Evolutionary conservation across 2,113 vertebrate species (phyloP), one percentile per base, ranked within the genome.

Genomic region (Tiliqua scincoides): DNA sequence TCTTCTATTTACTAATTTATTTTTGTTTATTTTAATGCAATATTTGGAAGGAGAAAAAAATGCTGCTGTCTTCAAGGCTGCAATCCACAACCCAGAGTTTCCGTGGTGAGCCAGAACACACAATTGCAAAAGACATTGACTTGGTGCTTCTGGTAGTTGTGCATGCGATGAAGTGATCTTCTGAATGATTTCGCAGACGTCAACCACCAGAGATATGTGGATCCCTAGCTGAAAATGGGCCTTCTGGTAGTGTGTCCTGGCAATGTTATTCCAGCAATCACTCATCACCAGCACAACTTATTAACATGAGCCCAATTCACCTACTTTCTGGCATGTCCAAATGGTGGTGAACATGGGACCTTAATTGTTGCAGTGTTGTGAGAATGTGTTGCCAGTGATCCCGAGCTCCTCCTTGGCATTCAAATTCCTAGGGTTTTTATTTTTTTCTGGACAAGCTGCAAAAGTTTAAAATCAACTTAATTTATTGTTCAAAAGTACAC

Each of bases 51-150:
- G 88, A 92, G 90, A 89, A 91, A 83, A n/a, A 77, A 89, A 65
- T 72, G 91, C 87, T 91, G 92, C 95, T 93, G 89, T 87, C 84
- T 93, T 91, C 71, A 57, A 67, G 40, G n/a, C 23, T 85, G 73
- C 73, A 85, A 77, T 85, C 62, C 73, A 57, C 52, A 77, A 77
- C 15, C 32, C 73, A 37, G 18, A 0, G 14, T 63, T 37, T 35
- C 62, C 32, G 6, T 25, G 61, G 18, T 23, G 73, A 70, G 27
- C 40, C 11, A 12, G 21, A 84, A 27, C 11, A 52, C 23, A 54
- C 9, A 10, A 37, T 3, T 67, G n/a, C 14, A 65, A 20, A 17
- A 84, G 30, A 57, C 57, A 35, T 27, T 23, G 61, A 4, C 67
- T 37, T 14, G 32, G 21, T 76, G 15, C 17, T 77, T 10, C 17